Conservation (phyloP, 1,140 invertebrate genomes). For the Drosophila willistoni region DNA sequence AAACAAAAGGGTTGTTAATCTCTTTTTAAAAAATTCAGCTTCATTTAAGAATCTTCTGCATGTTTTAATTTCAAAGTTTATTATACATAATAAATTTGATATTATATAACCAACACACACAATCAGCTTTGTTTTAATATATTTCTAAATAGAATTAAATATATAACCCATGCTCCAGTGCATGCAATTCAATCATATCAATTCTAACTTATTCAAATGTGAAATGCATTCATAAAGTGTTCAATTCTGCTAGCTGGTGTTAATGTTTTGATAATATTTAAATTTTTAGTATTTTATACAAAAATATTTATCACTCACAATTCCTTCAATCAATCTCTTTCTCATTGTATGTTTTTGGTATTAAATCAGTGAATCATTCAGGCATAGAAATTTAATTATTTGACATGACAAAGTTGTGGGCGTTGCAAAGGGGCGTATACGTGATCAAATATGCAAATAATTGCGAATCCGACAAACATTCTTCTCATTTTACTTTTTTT, state of each 20-base stretch:
- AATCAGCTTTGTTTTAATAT: too few relatives aligned
- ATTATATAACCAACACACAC: too few relatives aligned
- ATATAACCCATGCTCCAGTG: not conserved
- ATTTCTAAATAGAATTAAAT: too few relatives aligned
- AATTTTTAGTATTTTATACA: not conserved
- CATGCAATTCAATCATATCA: not conserved
- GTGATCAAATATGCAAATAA: conserved; percentile 72
- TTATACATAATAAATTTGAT: too few relatives aligned
- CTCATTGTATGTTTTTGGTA: not conserved
- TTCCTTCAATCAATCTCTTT: not conserved
- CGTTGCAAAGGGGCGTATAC: conserved; percentile 41
- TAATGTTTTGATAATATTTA: not conserved
- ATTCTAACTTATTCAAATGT: not conserved
- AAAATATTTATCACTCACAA: not conserved
- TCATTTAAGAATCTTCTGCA: too few relatives aligned
- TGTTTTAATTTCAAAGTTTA: too few relatives aligned
- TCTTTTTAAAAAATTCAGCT: too few relatives aligned
- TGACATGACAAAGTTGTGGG: conserved; percentile 25
- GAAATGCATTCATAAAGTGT: not conserved
- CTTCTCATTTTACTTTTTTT: conserved; percentile 8
- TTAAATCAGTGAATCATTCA: conserved; percentile 24
- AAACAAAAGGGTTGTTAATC: too few relatives aligned
- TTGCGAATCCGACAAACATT: conserved; percentile 54
- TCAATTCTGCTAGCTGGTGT: not conserved
- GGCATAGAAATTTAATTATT: conserved; percentile 48